phyloP scores from a whole-genome alignment of 2,888 invertebrate species.

The Latheticus oryzae region DNA sequence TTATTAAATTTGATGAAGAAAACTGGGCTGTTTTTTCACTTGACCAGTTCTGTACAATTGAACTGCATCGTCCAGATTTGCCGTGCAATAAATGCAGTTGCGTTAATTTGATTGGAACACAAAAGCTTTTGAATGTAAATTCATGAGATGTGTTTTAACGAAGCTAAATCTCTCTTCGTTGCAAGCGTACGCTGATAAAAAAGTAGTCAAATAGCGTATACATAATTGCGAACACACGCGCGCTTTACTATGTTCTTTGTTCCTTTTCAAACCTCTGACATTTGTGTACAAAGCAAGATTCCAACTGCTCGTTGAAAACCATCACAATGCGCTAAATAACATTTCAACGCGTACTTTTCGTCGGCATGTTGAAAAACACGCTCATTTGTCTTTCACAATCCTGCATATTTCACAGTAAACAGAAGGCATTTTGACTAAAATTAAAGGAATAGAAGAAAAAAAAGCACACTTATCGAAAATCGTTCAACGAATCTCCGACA shows the following conservation, averaged over 20 bases:
- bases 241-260: slow-evolving; percentile 42
- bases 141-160: slow-evolving; percentile 35
- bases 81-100: slow-evolving; percentile 25
- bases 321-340: slow-evolving; percentile 56
- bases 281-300: slow-evolving; percentile 48
- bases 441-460: slow-evolving; percentile 46
- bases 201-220: slow-evolving; percentile 35
- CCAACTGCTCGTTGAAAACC: slow-evolving; percentile 51
- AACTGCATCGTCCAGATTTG: no score
- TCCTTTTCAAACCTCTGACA: slow-evolving; percentile 45
- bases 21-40: not conserved
- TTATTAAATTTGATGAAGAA: not conserved
- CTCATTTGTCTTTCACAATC: slow-evolving; percentile 56
- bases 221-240: slow-evolving; percentile 44
- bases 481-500: not conserved
- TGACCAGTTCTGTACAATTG: no score
- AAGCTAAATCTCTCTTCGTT: slow-evolving; percentile 23
- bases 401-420: slow-evolving; percentile 54
- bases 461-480: slow-evolving; percentile 14
- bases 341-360: slow-evolving; percentile 54
- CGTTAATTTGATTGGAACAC: slow-evolving; percentile 36
- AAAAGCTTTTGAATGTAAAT: slow-evolving; percentile 32
- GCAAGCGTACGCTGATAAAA: slow-evolving; percentile 27
- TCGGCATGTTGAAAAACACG: slow-evolving; percentile 51
- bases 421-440: slow-evolving; percentile 47